Conservation (phyloP, 2,113 vertebrate species). For the Naja naja region DNA sequence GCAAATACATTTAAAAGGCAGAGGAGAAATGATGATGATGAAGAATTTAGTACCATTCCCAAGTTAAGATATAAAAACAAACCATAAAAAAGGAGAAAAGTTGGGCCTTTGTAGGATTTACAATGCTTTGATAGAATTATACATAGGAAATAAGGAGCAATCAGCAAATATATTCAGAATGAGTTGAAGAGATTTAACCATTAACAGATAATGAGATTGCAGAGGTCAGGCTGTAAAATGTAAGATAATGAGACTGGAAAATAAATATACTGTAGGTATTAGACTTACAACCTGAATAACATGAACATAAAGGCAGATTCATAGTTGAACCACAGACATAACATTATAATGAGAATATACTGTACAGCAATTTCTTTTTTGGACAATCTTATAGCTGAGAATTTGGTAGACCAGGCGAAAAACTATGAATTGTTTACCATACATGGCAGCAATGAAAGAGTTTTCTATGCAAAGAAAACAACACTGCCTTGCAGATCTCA, state of each 20-base stretch:
- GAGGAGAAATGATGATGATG: neutral
- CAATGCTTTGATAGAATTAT: conserved; percentile 21
- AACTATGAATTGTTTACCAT: conserved; percentile 1
- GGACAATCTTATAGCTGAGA: neutral
- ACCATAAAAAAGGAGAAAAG: neutral
- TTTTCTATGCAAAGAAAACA: neutral
- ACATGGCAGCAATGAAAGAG: neutral
- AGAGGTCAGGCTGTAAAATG: conserved; percentile 32
- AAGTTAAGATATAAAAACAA: neutral
- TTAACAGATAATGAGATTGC: conserved; percentile 37
- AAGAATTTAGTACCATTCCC: neutral
- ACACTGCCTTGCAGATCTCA: neutral
- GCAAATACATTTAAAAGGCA: neutral
- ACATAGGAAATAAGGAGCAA: conserved; percentile 15
- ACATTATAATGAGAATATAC: conserved; percentile 9
- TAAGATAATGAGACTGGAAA: conserved; percentile 32
- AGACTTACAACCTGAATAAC: conserved; percentile 33
- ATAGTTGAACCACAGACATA: neutral
- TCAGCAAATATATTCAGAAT: conserved; percentile 4
- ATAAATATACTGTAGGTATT: conserved; percentile 17
- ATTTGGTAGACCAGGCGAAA: neutral
- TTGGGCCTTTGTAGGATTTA: conserved; percentile 5
- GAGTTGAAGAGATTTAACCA: conserved; percentile 30
- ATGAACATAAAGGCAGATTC: neutral
- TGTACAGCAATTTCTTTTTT: conserved; percentile 6